Evolutionary conservation across 2,797 vertebrate genomes (phyloP).

Genomic region (Cuniculus paca): DNA sequence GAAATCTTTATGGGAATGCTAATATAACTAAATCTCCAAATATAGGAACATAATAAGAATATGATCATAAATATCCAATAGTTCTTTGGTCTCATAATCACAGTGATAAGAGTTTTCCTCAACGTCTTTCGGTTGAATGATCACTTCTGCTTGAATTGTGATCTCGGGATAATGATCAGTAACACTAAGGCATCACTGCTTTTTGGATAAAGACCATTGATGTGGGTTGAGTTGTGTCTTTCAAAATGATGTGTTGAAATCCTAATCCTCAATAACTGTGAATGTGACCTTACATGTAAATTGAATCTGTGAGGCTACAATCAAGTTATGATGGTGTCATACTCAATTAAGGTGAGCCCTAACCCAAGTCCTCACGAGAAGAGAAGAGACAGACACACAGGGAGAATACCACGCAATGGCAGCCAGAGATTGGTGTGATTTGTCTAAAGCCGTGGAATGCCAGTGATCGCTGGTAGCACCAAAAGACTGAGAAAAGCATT

Average conservation of each 20-base stretch:
- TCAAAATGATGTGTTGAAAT: background rate
- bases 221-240: background rate
- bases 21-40: conserved; percentile 36
- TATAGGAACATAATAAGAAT: conserved; percentile 54
- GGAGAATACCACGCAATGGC: background rate
- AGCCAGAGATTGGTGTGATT: background rate
- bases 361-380: background rate
- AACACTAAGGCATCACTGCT: background rate
- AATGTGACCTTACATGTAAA: background rate
- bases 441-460: background rate
- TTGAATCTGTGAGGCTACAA: background rate
- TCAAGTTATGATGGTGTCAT: background rate
- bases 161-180: background rate
- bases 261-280: background rate
- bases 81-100: conserved; percentile 37
- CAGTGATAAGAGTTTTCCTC: conserved; percentile 16
- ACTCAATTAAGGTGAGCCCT: background rate
- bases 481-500: background rate
- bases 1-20: conserved; percentile 67
- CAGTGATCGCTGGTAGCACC: background rate
- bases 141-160: background rate
- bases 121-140: background rate
- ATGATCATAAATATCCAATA: conserved; percentile 36
- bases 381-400: background rate
- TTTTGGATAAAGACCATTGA: background rate